Evolutionary conservation across 1,140 invertebrate genomes (phyloP), one percentile per base, ranked within the genome.

Genomic region (Anoplophora glabripennis): DNA sequence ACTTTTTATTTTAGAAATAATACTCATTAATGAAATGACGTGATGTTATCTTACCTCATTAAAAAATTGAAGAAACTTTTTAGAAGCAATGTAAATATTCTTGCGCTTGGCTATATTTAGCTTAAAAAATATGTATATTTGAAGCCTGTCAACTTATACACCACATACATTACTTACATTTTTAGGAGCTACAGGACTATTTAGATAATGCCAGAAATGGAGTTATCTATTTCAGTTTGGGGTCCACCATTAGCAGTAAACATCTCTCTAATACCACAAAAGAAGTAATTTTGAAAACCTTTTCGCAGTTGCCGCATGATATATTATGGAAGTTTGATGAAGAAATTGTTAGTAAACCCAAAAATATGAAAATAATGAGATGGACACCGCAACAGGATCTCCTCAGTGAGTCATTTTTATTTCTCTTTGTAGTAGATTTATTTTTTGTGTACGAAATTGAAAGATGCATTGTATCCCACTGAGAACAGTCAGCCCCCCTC

Each of bases 351-450:
- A 74, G 77, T 12, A 70, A 73, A 65, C 75, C 81, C 4, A 65
- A 75, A 1, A 83, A 84, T 66, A 75, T 83, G 0, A 72, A 77
- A 12, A 60, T 77, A 5, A 63, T 69, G 7, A 69, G 67, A 28
- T 82, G 84, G 84, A 74, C 84, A 37, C 83, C 84, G 9, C 85
- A 86, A 63, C 83, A 84, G 63, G 80, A 84, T 67, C 65, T 86
- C 57, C 71, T 86, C 54, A 80, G 81, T 79, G 71, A 41, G 11
- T 15, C 36, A 21, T 14, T 4, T 28, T n/a, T 14, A 11, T 28
- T 3, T 28, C 10, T 14, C 17, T n/a, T 17, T 1, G 14, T 44
- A 12, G 11, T 36, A 38, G 14, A 9, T 40, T 18, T 15, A 42
- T 18, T 38, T 17, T 53, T 14, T 40, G 8, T 28, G 2, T 28